Base-by-base conservation (phyloP, 2,113 vertebrate genomes). In the Scomber japonicus region DNA sequence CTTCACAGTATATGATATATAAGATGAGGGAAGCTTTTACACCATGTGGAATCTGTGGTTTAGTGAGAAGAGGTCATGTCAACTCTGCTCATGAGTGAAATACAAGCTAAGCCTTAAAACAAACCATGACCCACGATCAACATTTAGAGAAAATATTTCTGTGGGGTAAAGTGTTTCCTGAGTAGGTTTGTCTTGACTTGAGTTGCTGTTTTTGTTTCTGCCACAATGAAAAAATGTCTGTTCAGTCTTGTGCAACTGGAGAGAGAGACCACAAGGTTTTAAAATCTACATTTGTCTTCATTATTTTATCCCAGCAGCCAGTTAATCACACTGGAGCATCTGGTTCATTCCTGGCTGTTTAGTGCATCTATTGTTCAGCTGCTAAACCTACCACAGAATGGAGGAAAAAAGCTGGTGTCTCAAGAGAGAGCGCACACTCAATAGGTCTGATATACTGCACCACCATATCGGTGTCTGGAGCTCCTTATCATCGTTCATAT, bases 401-500 rank as follows among this genome's bases (percentile, higher is more conserved):
- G 71, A 54, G 30, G 40, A 51, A 61, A 27, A 75, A 76, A 70
- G 69, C 45, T 35, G 2, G 14, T 15, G 53, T 82, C 84, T 87
- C 66, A 3, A 62, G 83, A 70, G 87, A 76, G 21, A 59, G 50
- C 31, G 46, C 49, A 24, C 31, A 83, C 59, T 90, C 70, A 68
- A 81, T 71, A 64, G 80, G 63, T 14, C 17, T 64, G 55, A 77
- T 68, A 66, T n/a, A 64, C 24, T 27, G 51, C 78, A 53, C 54
- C 63, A 57, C 75, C 77, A 46, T 35, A 84, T 59, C 53, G 6
- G 60, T 1, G 15, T 66, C 86, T 67, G 73, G 21, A 60, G 30
- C 49, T 71, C 19, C 70, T 91, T 82, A 91, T 88, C 84, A 21
- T 44, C 19, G 6, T 51, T 78, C 62, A 69, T 67, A 87, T 89